Evolutionary conservation across 1,140 invertebrate species (phyloP), one percentile per base, ranked within the genome.

Genomic region (Cecropterus lyciades): DNA sequence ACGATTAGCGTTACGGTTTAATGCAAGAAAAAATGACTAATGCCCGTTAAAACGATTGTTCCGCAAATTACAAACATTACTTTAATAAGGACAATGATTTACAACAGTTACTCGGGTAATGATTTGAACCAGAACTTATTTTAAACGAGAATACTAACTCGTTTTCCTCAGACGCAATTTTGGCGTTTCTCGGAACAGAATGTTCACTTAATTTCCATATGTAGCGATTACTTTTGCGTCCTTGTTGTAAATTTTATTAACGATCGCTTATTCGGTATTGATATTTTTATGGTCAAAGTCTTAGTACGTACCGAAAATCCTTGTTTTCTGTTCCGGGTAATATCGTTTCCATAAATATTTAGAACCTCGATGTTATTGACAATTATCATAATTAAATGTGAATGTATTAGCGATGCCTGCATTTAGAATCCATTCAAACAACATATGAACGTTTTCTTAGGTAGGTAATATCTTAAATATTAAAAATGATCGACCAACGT

Each of bases 151-250:
- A 60, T 55, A 52, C 37, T 33, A 53, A 45, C 60, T 40, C 5
- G 48, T 60, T 71, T 71, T 67, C 45, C 30, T 40, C 42, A 10
- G 14, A 40, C 24, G n/a, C n/a, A 45, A 3, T 65, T 64, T 63
- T 59, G 67, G 24, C 8, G 62, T 69, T 72, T 72, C 63, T 64
- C 63, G 53, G 56, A 66, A 66, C 30, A 16, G 46, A 66, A 65
- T 51, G 62, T 65, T 66, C 40, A 30, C 20, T 43, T 55, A 37
- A 64, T 64, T 63, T 68, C 30, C 65, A 60, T 70, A 57, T 24
- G n/a, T 48, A 30, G 33, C 14, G 56, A 45, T 57, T 51, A 43
- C 24, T 33, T 37, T 30, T 27, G 48, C 24, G 70, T 46, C 70
- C 67, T 73, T 62, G 57, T 15, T 7, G 43, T 37, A 48, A 30